Percentiles rank a stretch among this genome's conserved stretches.
These are phyloP conservation scores for Caenorhabditis sp. DNA, from an alignment of 2,888 invertebrate species.

Conservation along the genomic window DNA sequence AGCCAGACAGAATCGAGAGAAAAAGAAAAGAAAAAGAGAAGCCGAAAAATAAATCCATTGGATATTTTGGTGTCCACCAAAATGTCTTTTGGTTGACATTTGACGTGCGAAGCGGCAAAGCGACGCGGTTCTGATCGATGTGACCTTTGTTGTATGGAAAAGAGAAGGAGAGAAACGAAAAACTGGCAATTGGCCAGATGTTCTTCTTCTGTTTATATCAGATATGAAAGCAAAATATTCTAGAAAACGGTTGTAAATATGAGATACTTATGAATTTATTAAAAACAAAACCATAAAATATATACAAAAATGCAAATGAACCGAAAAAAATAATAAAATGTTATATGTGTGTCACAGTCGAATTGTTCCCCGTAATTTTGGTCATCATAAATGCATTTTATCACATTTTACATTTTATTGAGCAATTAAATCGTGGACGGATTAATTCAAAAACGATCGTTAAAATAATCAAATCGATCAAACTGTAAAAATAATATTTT, in stretches of 20 bases:
- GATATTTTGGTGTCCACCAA: conserved; percentile 6
- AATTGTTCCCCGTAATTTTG: too few species aligned
- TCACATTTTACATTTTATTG: background rate
- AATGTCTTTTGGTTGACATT: conserved; percentile 29
- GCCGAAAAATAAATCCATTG: background rate
- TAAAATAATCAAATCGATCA: conserved; percentile 51
- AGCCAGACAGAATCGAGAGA: background rate
- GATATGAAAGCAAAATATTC: background rate
- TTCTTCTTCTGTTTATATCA: background rate
- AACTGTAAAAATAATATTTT: conserved; percentile 35
- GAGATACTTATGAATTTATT: background rate
- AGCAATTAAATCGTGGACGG: background rate
- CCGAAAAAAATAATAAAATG: background rate
- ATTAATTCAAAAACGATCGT: conserved; percentile 35
- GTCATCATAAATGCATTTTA: background rate
- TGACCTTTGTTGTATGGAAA: conserved; percentile 14
- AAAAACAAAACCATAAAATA: background rate
- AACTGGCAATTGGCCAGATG: conserved; percentile 19
- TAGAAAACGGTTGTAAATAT: background rate
- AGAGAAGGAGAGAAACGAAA: conserved; percentile 12
- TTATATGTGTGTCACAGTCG: background rate
- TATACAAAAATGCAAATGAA: conserved; percentile 3
- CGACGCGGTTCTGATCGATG: conserved; percentile 29
- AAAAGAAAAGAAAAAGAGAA: background rate
- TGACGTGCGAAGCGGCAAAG: conserved; percentile 40